Conservation (phyloP, 2,888 invertebrate species). For the Cenopis cana region DNA sequence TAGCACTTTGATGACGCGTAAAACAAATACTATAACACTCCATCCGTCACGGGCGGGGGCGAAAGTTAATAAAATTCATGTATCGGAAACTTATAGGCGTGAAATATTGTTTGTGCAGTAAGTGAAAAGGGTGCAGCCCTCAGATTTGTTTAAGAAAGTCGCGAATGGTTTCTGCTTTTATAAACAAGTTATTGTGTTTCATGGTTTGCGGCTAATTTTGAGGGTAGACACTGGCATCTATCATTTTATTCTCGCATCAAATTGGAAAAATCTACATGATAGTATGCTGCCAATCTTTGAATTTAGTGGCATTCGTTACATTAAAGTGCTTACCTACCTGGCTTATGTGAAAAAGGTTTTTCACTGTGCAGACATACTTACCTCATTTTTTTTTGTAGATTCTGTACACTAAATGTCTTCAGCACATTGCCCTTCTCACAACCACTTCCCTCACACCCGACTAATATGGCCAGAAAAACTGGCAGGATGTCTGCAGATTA, state of each 20-base stretch:
- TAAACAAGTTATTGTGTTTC: constrained; percentile 42
- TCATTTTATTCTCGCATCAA: background rate
- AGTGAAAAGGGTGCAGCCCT: constrained; percentile 69
- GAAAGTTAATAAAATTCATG: constrained; percentile 85
- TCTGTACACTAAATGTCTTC: background rate
- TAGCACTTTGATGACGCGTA: constrained; percentile 79
- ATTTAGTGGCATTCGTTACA: no score
- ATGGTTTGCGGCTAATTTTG: constrained; percentile 25
- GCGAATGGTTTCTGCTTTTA: constrained; percentile 56
- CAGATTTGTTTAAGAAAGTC: constrained; percentile 63
- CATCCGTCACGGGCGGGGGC: constrained; percentile 70
- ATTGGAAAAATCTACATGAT: no score
- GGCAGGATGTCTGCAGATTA: constrained; percentile 67
- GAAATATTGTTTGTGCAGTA: constrained; percentile 73
- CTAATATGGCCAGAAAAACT: constrained; percentile 13
- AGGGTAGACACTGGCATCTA: background rate
- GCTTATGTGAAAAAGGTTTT: background rate
- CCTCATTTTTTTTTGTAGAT: background rate
- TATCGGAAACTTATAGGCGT: constrained; percentile 84
- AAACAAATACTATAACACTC: constrained; percentile 81
- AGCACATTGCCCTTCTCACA: background rate
- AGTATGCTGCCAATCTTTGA: no score
- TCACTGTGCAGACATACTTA: no score
- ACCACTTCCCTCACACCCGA: background rate
- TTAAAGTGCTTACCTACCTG: no score